A percentile compares a stretch with the other conserved stretches of the same genome.
Evolutionary conservation across 2,888 invertebrate genomes (phyloP).

Genomic region (Drosophila acutilabella): DNA sequence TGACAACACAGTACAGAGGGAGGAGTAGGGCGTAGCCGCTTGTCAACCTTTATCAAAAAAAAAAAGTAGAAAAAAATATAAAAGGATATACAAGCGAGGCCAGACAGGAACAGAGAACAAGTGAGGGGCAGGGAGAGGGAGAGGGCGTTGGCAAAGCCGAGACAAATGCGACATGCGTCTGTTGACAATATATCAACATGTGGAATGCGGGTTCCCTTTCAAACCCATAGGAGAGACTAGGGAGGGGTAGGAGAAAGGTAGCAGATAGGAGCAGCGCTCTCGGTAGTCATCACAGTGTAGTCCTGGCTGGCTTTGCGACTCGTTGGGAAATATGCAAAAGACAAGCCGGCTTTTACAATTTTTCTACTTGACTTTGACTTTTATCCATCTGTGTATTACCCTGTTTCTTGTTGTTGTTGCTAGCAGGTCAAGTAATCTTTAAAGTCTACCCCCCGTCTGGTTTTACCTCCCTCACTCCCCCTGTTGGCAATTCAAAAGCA

Average conservation of each 20-base stretch:
- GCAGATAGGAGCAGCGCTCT: no score
- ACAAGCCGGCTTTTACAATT: conserved; percentile 58
- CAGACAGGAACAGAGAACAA: conserved; percentile 21
- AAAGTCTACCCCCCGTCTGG: conserved; percentile 32
- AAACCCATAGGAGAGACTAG: neutral
- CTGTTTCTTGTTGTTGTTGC: neutral
- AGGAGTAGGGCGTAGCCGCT: conserved; percentile 26
- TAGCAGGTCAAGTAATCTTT: conserved; percentile 59
- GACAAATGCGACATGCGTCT: conserved; percentile 82
- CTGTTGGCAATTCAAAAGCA: conserved; percentile 40
- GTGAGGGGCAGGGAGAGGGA: neutral
- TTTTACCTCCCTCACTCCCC: conserved; percentile 3
- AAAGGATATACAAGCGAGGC: conserved; percentile 40
- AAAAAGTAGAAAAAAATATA: conserved; percentile 10
- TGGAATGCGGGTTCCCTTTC: conserved; percentile 45
- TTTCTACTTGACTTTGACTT: conserved; percentile 75
- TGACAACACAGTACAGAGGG: conserved; percentile 55
- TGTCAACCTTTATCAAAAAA: conserved; percentile 78
- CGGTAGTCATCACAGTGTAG: conserved; percentile 4
- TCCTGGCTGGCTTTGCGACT: conserved; percentile 25
- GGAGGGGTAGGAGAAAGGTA: neutral
- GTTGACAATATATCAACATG: conserved; percentile 83
- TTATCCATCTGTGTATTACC: conserved; percentile 20
- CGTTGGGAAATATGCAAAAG: conserved; percentile 61
- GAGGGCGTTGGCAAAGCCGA: conserved; percentile 60